Percentiles rank a stretch among this genome's conserved stretches.
Evolutionary conservation across 2,888 invertebrate species (phyloP).

Genomic region (Taphrorychus bicolor): DNA sequence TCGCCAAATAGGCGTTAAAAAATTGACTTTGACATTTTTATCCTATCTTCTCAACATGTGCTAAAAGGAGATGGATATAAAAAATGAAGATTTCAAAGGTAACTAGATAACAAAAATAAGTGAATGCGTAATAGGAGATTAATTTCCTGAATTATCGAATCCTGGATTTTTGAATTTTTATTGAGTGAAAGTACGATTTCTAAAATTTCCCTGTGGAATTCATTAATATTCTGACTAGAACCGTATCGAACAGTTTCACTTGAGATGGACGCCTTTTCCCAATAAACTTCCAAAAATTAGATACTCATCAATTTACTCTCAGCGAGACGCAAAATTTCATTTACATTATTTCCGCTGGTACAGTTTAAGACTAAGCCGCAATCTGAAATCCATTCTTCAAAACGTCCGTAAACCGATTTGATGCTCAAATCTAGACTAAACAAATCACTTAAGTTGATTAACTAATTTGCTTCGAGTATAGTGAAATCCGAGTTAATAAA

Average conservation of each 20-base stretch:
- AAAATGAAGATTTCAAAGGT: too few relatives aligned
- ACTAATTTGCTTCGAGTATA: constrained; percentile 32
- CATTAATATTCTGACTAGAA: not conserved
- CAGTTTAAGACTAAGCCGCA: constrained; percentile 13
- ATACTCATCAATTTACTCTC: constrained; percentile 1
- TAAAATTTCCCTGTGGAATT: too few relatives aligned
- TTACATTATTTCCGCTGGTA: constrained; percentile 14
- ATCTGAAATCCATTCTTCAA: constrained; percentile 21
- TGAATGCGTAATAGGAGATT: too few relatives aligned
- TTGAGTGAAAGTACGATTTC: too few relatives aligned
- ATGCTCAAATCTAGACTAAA: constrained; percentile 26
- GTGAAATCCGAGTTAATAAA: constrained; percentile 26
- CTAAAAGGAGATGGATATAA: too few relatives aligned
- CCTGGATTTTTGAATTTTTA: too few relatives aligned
- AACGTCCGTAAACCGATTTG: constrained; percentile 14
- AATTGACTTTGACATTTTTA: too few relatives aligned
- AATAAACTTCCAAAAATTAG: not conserved
- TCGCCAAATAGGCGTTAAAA: too few relatives aligned
- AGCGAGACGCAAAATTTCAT: constrained; percentile 9
- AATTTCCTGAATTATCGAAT: too few relatives aligned
- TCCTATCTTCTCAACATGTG: too few relatives aligned
- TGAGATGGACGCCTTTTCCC: not conserved
- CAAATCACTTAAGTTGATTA: constrained; percentile 38
- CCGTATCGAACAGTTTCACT: not conserved
- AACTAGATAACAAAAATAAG: too few relatives aligned